phyloP scores from a whole-genome alignment of 2,888 invertebrate species.

The Apoda limacodes region DNA sequence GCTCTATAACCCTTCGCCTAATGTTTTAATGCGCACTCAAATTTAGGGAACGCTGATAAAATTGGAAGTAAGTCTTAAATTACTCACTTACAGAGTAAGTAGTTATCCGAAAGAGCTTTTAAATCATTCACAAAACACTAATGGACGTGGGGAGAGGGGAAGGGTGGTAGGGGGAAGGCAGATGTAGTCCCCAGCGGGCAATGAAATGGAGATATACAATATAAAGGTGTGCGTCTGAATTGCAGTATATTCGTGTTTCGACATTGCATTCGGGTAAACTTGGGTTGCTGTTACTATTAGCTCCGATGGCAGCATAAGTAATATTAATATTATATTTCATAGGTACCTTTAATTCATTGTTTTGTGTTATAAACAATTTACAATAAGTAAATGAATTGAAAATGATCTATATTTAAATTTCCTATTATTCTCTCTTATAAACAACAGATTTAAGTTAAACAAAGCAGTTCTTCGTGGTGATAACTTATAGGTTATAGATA shows the following conservation, averaged over 20 bases:
- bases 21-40: slow-evolving; percentile 68
- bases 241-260: slow-evolving; percentile 50
- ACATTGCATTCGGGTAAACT: slow-evolving; percentile 22
- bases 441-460: no score
- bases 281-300: no score
- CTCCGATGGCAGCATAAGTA: no score
- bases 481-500: no score
- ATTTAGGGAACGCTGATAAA: slow-evolving; percentile 68
- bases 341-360: no score
- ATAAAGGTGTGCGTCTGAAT: slow-evolving; percentile 60
- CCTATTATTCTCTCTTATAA: no score
- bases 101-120: slow-evolving; percentile 71
- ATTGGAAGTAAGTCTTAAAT: slow-evolving; percentile 68
- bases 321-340: no score
- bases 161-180: slow-evolving; percentile 35
- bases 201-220: slow-evolving; percentile 62
- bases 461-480: no score
- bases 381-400: no score
- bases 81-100: slow-evolving; percentile 71
- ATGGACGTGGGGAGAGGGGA: slow-evolving; percentile 56
- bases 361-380: no score
- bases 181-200: slow-evolving; percentile 61
- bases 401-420: no score
- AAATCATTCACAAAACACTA: slow-evolving; percentile 72
- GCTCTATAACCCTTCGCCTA: slow-evolving; percentile 30